Conservation (phyloP, 64 coral and sea anemone species). For the Stylophora pistillata region DNA sequence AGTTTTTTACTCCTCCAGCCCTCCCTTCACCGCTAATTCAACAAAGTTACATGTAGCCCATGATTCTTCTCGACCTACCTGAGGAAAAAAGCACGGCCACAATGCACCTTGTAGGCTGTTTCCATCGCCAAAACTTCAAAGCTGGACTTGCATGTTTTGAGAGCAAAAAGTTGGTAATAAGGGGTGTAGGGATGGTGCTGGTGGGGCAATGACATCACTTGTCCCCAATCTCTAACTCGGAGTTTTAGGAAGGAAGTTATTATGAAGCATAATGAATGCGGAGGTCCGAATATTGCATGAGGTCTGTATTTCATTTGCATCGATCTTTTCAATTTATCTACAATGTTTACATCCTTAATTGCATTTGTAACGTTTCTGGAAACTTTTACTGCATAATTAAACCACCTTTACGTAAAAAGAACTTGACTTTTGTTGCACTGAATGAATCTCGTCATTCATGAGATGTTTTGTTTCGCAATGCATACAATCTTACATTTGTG, state of each 20-base stretch:
- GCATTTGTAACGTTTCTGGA: neutral
- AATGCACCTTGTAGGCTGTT: too few species aligned
- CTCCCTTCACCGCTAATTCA: too few species aligned
- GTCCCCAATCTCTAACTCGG: neutral
- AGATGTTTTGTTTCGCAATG: neutral
- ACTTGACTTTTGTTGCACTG: neutral
- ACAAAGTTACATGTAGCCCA: too few species aligned
- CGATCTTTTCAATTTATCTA: neutral
- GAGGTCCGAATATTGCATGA: conserved; percentile 38
- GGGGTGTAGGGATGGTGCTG: too few species aligned
- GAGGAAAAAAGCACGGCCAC: too few species aligned
- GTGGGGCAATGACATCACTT: neutral
- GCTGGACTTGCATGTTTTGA: too few species aligned
- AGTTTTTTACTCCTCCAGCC: too few species aligned
- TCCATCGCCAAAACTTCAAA: too few species aligned
- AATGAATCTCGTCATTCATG: neutral
- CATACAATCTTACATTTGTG: neutral
- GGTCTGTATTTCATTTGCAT: neutral
- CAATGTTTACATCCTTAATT: neutral
- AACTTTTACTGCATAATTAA: neutral
- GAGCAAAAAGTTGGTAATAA: too few species aligned
- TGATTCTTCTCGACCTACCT: too few species aligned
- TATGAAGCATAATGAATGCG: neutral
- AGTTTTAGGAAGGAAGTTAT: neutral
- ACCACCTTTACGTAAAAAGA: neutral